These are phyloP conservation scores for Hipparchia semele DNA, from an alignment of 2,888 invertebrate genomes.

Conservation along the genomic window DNA sequence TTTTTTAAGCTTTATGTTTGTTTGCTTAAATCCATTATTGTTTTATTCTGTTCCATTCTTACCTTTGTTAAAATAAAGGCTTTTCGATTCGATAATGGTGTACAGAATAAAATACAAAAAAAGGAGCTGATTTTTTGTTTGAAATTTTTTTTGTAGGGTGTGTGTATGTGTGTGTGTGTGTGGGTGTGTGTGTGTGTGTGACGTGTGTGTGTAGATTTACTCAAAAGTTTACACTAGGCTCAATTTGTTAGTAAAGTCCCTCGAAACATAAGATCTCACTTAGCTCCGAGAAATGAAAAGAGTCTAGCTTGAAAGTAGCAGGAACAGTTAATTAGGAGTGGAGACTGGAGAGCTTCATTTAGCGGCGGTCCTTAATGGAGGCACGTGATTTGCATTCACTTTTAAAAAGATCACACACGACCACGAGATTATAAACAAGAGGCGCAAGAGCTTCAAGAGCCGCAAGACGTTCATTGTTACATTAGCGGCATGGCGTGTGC, in stretches of 20 bases:
- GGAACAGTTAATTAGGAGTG: slow-evolving; percentile 6
- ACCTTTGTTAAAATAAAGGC: too few species aligned
- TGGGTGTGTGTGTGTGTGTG: background rate
- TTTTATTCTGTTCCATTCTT: too few species aligned
- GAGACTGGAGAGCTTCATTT: background rate
- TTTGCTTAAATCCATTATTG: too few species aligned
- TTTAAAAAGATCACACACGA: background rate
- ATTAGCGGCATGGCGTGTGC: too few species aligned
- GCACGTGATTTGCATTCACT: slow-evolving; percentile 7
- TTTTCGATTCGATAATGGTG: too few species aligned
- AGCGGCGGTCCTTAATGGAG: slow-evolving; percentile 1
- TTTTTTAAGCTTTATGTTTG: too few species aligned
- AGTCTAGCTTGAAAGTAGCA: slow-evolving; percentile 3
- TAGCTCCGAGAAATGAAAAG: background rate
- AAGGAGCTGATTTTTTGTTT: too few species aligned
- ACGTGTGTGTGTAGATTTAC: background rate
- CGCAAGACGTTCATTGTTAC: too few species aligned
- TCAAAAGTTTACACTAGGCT: background rate
- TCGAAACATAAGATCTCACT: background rate
- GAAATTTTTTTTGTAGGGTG: background rate
- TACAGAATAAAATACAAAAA: too few species aligned
- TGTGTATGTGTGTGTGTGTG: too few species aligned
- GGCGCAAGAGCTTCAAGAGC: too few species aligned
- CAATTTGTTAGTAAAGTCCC: background rate
- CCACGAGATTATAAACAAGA: too few species aligned